These are phyloP conservation scores for Nixonia krombeini DNA, from an alignment of 1,140 invertebrate genomes.

Conservation along the genomic window DNA sequence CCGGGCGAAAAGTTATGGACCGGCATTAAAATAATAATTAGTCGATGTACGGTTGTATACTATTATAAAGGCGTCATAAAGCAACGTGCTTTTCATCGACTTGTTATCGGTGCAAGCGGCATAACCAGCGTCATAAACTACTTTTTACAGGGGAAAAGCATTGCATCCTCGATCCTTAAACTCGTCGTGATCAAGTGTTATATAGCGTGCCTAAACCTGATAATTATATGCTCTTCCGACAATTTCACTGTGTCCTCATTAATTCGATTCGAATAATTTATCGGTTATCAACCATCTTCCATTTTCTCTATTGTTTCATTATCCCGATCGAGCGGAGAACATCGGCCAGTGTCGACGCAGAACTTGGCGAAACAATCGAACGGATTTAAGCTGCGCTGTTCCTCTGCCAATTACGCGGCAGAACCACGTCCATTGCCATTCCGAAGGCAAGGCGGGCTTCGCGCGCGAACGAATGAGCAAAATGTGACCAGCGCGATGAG, in stretches of 20 bases:
- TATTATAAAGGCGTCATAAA: conserved; percentile 18
- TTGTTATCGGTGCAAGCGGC: conserved; percentile 13
- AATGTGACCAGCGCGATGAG: too few relatives aligned
- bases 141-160: conserved; percentile 34
- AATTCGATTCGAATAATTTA: too few relatives aligned
- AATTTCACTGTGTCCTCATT: conserved; percentile 16
- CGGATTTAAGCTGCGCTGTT: neutral
- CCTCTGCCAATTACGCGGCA: neutral
- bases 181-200: conserved; percentile 34
- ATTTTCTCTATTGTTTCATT: neutral
- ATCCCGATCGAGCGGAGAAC: neutral
- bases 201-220: conserved; percentile 28
- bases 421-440: too few relatives aligned
- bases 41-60: conserved; percentile 22
- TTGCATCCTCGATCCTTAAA: conserved; percentile 28
- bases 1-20: conserved; percentile 10
- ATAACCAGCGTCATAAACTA: conserved; percentile 28
- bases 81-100: conserved; percentile 24
- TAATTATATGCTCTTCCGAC: conserved; percentile 20
- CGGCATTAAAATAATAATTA: conserved; percentile 8
- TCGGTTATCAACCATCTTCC: too few relatives aligned
- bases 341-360: neutral
- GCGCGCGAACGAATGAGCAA: too few relatives aligned
- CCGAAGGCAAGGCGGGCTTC: too few relatives aligned
- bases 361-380: neutral